A percentile compares a stretch with the other conserved stretches of the same genome.
phyloP scores from a whole-genome alignment of 1,140 invertebrate genomes.

The Thereuonema tuberculata region DNA sequence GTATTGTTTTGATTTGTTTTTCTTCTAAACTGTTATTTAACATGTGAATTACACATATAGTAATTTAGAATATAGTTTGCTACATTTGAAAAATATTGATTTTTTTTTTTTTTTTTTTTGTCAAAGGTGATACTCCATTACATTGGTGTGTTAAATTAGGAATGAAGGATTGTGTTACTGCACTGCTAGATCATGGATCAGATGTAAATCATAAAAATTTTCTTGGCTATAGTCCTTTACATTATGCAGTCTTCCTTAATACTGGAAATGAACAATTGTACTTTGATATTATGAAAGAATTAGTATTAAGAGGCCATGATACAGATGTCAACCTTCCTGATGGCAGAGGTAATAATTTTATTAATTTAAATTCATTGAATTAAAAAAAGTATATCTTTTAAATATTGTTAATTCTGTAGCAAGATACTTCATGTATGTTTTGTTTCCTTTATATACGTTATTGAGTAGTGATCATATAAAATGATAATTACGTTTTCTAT shows the following conservation, averaged over 20 bases:
- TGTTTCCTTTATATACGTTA: no score
- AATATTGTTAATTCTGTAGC: neutral
- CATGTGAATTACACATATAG: no score
- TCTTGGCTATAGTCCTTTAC: slow-evolving; percentile 24
- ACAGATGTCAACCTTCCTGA: slow-evolving; percentile 27
- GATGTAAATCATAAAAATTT: slow-evolving; percentile 27
- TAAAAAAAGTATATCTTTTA: neutral
- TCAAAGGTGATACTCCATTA: slow-evolving; percentile 26
- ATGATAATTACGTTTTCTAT: no score
- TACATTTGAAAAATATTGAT: no score
- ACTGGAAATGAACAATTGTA: slow-evolving; percentile 19
- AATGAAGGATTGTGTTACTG: slow-evolving; percentile 24
- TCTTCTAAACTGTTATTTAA: no score
- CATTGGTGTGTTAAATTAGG: slow-evolving; percentile 28
- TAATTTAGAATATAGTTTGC: no score
- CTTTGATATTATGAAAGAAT: slow-evolving; percentile 23
- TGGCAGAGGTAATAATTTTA: slow-evolving; percentile 17
- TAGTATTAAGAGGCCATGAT: slow-evolving; percentile 27
- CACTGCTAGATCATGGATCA: slow-evolving; percentile 25
- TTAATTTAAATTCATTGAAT: neutral
- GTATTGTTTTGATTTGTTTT: no score
- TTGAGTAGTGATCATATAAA: no score
- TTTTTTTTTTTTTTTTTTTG: no score
- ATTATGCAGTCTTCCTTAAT: slow-evolving; percentile 19
- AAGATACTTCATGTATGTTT: no score